phyloP scores from a whole-genome alignment of 2,113 vertebrate genomes.

The Myanophis thanlyinensis region DNA sequence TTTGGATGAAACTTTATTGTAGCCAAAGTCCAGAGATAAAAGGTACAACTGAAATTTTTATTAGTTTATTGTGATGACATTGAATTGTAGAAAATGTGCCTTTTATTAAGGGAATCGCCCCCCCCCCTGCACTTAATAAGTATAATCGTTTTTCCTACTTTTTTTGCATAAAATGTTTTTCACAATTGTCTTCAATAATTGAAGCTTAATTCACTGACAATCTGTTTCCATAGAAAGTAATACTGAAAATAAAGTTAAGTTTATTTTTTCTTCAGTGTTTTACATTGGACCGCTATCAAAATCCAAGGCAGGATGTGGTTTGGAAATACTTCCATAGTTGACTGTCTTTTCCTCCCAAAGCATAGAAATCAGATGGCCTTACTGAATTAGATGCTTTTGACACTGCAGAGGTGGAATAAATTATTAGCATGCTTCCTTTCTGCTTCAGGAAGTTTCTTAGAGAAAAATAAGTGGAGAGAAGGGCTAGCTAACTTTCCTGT shows the following conservation, averaged over 20 bases:
- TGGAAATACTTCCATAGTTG: background rate
- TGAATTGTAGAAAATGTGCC: background rate
- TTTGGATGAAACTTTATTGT: background rate
- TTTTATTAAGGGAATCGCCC: background rate
- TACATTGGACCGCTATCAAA: background rate
- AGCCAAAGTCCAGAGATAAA: background rate
- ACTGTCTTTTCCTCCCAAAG: background rate
- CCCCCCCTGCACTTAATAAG: background rate
- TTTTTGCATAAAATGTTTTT: background rate
- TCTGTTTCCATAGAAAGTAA: background rate
- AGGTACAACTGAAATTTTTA: background rate
- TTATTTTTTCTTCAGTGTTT: background rate
- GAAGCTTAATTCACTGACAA: conserved; percentile 7
- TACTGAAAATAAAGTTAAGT: background rate
- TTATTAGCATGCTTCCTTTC: background rate
- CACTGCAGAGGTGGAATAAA: background rate
- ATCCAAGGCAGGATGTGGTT: conserved; percentile 19
- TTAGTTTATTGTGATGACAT: background rate
- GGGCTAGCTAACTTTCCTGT: background rate
- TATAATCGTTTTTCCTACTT: conserved; percentile 1
- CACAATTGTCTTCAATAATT: background rate
- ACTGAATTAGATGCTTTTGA: background rate
- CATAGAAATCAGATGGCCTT: background rate
- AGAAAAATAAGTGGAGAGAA: background rate
- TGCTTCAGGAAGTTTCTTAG: background rate